Conservation (phyloP, 2,113 vertebrate genomes). For the Glareola pratincola region DNA sequence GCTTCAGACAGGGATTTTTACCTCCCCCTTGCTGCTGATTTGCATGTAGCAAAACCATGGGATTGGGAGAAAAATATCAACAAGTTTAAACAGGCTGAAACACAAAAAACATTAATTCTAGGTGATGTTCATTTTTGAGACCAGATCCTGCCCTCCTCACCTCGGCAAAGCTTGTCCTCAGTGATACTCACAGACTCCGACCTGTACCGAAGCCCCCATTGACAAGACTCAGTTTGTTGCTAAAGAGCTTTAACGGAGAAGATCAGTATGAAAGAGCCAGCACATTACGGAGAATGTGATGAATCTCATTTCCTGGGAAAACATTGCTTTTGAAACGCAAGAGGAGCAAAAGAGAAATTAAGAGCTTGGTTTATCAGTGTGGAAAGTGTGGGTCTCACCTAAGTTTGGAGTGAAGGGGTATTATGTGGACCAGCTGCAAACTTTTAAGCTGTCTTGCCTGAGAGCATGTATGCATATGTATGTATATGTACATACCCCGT, state of each 20-base stretch:
- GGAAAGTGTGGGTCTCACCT: background rate
- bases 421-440: background rate
- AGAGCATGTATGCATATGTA: background rate
- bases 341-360: background rate
- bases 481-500: too few relatives aligned
- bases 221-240: background rate
- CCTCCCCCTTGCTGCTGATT: background rate
- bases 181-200: background rate
- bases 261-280: background rate
- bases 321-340: background rate
- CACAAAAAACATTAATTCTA: background rate
- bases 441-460: background rate
- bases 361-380: background rate
- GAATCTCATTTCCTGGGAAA: background rate
- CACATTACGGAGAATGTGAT: background rate
- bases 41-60: background rate
- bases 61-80: background rate
- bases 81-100: background rate
- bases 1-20: background rate
- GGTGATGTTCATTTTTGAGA: background rate
- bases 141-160: background rate
- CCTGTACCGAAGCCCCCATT: background rate
- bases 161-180: background rate
- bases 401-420: background rate
- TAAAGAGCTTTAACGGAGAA: background rate